These are phyloP conservation scores for Plecotus auritus DNA, from an alignment of 2,113 vertebrate species.

Conservation along the genomic window DNA sequence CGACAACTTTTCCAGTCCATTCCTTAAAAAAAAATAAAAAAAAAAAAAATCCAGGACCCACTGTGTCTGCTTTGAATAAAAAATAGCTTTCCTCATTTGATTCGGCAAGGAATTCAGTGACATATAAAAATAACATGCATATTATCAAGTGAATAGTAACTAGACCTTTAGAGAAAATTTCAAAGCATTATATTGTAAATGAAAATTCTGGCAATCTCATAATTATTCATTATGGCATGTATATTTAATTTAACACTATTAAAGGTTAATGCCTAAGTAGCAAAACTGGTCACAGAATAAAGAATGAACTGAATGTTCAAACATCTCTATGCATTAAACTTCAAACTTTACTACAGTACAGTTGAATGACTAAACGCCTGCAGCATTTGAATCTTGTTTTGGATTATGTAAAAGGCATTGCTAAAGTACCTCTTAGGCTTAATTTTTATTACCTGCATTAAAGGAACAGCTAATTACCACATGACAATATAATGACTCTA, in stretches of 20 bases:
- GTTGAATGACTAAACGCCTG: slow-evolving; percentile 76
- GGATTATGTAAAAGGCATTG: slow-evolving; percentile 74
- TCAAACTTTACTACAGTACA: slow-evolving; percentile 68
- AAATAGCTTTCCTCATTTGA: slow-evolving; percentile 52
- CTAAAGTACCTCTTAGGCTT: slow-evolving; percentile 75
- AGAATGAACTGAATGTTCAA: slow-evolving; percentile 76
- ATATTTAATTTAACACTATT: slow-evolving; percentile 83
- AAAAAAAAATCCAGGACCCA: slow-evolving; percentile 27
- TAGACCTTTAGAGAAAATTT: slow-evolving; percentile 74
- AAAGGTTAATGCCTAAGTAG: slow-evolving; percentile 83
- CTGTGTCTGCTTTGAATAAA: slow-evolving; percentile 50
- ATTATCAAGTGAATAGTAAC: slow-evolving; percentile 74
- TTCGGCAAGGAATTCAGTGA: slow-evolving; percentile 61
- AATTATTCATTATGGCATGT: slow-evolving; percentile 83
- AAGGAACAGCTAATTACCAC: slow-evolving; percentile 75
- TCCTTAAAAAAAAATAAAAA: slow-evolving; percentile 41
- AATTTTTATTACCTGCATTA: slow-evolving; percentile 77
- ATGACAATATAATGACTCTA: slow-evolving; percentile 67
- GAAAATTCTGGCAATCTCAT: slow-evolving; percentile 79
- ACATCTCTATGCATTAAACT: slow-evolving; percentile 71
- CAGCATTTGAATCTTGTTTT: slow-evolving; percentile 74
- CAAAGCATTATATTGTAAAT: slow-evolving; percentile 74
- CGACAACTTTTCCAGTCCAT: neutral
- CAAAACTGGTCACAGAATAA: slow-evolving; percentile 77
- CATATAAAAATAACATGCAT: slow-evolving; percentile 57